Evolutionary conservation across 1,140 invertebrate species (phyloP).

Genomic region (Sogatella furcifera): DNA sequence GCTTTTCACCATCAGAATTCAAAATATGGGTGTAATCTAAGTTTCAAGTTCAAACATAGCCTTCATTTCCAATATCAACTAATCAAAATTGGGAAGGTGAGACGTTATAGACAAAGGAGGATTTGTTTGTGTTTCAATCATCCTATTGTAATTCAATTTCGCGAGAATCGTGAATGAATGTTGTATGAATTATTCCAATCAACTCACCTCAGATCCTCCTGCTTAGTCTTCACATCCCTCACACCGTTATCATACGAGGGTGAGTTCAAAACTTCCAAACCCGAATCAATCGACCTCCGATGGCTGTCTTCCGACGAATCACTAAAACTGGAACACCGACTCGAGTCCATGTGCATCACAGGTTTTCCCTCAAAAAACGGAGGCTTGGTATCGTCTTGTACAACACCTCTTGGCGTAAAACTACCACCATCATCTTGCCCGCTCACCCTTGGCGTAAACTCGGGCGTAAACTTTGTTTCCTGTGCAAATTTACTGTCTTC

Average conservation of each 20-base stretch:
- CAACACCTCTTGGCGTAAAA: background rate
- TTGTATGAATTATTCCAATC: background rate
- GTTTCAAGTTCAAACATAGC: too few relatives aligned
- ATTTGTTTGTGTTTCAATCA: too few relatives aligned
- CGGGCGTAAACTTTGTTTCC: background rate
- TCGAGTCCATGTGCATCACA: background rate
- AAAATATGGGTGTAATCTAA: too few relatives aligned
- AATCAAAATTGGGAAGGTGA: too few relatives aligned
- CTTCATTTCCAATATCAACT: too few relatives aligned
- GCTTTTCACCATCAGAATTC: too few relatives aligned
- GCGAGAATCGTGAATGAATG: background rate
- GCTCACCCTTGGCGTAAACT: background rate
- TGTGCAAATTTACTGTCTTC: background rate
- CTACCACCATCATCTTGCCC: background rate
- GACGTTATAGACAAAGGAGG: too few relatives aligned
- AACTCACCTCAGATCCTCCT: background rate
- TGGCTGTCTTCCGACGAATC: background rate
- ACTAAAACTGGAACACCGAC: background rate
- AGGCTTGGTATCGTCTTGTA: background rate
- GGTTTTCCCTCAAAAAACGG: background rate
- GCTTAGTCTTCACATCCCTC: background rate
- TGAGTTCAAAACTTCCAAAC: background rate
- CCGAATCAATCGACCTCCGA: background rate
- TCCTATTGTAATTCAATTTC: too few relatives aligned
- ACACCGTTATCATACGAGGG: background rate